Evolutionary conservation across 1,140 invertebrate species (phyloP), one percentile per base, ranked within the genome.

Genomic region (Tachypleus tridentatus): DNA sequence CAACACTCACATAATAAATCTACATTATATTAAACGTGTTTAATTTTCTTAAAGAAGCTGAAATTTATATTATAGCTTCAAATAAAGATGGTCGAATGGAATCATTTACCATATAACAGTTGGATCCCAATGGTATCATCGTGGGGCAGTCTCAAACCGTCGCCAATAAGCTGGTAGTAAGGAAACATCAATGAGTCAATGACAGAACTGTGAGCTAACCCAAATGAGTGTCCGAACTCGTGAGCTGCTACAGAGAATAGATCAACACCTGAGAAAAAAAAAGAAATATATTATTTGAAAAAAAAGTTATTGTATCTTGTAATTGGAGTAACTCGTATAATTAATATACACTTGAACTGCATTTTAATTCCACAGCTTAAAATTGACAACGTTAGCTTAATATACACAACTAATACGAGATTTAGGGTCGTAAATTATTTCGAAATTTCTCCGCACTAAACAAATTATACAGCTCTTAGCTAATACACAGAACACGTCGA

Each of bases 121-220:
- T 79, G 76, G 4, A 82, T 80, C 7, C 79, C 81, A 29, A 64
- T 57, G 1, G 75, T 74, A 69, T 82, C 81, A 65, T 81, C 79
- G 50, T 73, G 64, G 5, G 78, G 79, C n/a, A 82, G 71, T 49
- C 69, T 63, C 62, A 79, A 80, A 59, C 76, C 71, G n/a, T 65
- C 59, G 2, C 64, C 65, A 56, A 69, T 57, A 6, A 64, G 57
- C 57, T 76, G 73, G 69, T 80, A 80, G 67, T 76, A 80, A 4
- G 78, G 78, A 67, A 72, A 77, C 79, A 80, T 80, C 4, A 80
- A 63, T 0, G 78, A 73, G 29, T 70, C 74, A 56, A 72, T 65
- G 29, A 74, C 76, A 47, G 72, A 70, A 3, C 75, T 76, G 70
- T 80, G 79, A 11, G 73, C 74, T 8, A 80, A 71, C 3, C 79